Evolutionary conservation across 1,140 invertebrate genomes (phyloP).

Genomic region (Drosophila nigromelanica): DNA sequence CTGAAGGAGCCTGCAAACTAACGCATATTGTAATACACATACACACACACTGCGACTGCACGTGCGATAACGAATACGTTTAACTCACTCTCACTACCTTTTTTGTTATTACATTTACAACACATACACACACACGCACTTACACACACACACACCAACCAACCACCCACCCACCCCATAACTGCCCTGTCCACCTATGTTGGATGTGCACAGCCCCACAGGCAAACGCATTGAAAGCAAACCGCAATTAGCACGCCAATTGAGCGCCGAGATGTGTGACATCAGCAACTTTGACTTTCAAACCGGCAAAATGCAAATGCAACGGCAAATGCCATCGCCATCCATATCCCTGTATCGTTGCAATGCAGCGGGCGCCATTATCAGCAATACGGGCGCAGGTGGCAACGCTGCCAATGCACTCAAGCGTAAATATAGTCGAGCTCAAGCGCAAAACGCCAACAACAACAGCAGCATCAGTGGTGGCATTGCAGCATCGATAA

Average conservation of each 20-base stretch:
- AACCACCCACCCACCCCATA: constrained; percentile 38
- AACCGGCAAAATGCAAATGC: constrained; percentile 88
- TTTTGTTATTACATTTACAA: constrained; percentile 66
- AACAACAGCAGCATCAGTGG: constrained; percentile 32
- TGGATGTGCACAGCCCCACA: constrained; percentile 65
- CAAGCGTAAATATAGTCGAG: constrained; percentile 72
- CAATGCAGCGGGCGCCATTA: constrained; percentile 53
- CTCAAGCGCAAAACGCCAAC: constrained; percentile 39
- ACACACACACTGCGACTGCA: constrained; percentile 41
- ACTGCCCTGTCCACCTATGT: constrained; percentile 38
- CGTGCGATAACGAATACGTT: constrained; percentile 55
- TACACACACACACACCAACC: constrained; percentile 47
- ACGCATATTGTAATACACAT: constrained; percentile 33
- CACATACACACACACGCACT: constrained; percentile 45
- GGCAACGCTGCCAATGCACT: constrained; percentile 51
- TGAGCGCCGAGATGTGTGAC: constrained; percentile 90
- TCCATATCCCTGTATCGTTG: constrained; percentile 78
- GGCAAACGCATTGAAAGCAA: constrained; percentile 93
- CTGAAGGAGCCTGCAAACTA: constrained; percentile 29
- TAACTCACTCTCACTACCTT: constrained; percentile 75
- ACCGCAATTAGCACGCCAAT: constrained; percentile 90
- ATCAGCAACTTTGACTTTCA: constrained; percentile 93
- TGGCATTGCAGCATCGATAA: constrained; percentile 16
- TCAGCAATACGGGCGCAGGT: constrained; percentile 33
- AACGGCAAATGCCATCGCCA: constrained; percentile 76